phyloP scores from a whole-genome alignment of 2,113 vertebrate species.

The Aptenodytes patagonicus region DNA sequence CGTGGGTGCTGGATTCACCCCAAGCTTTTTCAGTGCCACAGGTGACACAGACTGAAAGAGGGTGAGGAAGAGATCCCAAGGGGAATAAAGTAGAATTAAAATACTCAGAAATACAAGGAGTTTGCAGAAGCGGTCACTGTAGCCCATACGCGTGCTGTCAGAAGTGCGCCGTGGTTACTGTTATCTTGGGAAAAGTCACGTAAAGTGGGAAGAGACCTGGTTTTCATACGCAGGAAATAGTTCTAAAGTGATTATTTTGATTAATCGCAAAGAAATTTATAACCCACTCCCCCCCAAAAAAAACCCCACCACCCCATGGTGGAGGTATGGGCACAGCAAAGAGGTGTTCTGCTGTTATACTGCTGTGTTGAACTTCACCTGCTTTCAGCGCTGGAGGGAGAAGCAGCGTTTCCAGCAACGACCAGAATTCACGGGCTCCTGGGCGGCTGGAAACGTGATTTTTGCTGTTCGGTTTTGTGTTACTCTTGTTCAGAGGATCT shows the following conservation, averaged over 20 bases:
- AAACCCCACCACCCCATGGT: neutral
- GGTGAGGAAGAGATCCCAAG: neutral
- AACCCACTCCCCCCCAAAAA: neutral
- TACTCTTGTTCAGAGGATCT: neutral
- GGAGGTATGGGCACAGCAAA: neutral
- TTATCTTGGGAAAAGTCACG: neutral
- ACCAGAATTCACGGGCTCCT: neutral
- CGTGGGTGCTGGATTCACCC: neutral
- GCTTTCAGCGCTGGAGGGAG: too few relatives aligned
- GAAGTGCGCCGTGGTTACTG: neutral
- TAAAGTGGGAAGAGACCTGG: neutral
- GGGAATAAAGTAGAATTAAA: neutral
- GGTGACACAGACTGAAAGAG: neutral
- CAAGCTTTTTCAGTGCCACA: neutral
- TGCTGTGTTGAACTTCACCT: too few relatives aligned
- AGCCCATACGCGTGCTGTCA: rapidly evolving
- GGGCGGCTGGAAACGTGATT: neutral
- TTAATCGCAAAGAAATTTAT: neutral
- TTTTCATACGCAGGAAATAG: neutral
- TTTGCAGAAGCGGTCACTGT: too few relatives aligned
- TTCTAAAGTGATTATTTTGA: neutral
- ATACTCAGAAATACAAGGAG: too few relatives aligned
- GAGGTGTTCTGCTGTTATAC: too few relatives aligned
- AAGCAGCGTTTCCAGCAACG: neutral
- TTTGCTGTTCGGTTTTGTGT: too few relatives aligned